phyloP scores from a whole-genome alignment of 2,113 vertebrate species.

The Rhegmatorhina hoffmannsi region DNA sequence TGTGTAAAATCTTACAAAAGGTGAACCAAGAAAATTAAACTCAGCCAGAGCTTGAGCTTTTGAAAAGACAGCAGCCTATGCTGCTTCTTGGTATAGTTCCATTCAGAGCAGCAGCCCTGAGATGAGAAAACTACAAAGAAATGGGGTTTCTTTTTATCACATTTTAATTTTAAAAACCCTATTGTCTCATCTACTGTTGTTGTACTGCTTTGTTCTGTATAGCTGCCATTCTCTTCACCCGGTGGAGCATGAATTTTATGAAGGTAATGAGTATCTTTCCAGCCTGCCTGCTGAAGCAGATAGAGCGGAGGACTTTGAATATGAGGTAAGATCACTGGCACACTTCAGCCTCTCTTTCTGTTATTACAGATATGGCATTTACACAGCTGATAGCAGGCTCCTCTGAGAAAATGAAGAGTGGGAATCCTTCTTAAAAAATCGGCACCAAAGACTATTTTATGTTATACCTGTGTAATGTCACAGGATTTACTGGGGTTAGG shows the following conservation, averaged over 20 bases:
- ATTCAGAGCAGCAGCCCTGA: background rate
- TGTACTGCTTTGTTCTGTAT: conserved; percentile 59
- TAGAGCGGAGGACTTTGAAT: conserved; percentile 92
- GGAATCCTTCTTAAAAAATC: background rate
- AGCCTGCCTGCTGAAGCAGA: conserved; percentile 87
- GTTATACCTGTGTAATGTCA: background rate
- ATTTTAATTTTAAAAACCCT: background rate
- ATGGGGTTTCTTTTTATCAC: background rate
- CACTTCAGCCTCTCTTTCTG: background rate
- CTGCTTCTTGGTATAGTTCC: background rate
- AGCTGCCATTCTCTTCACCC: conserved; percentile 96
- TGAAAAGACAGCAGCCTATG: background rate
- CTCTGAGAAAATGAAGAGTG: background rate
- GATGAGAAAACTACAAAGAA: conserved; percentile 20
- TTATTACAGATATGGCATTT: conserved; percentile 11
- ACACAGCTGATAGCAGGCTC: conserved; percentile 7
- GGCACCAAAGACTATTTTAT: background rate
- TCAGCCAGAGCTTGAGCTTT: background rate
- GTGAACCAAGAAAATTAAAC: background rate
- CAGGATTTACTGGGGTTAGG: background rate
- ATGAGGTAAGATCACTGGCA: conserved; percentile 85
- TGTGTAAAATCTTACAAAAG: background rate
- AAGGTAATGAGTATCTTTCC: conserved; percentile 90
- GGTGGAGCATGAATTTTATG: conserved; percentile 90
- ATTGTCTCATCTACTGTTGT: conserved; percentile 62